These are phyloP conservation scores for human (Homo sapiens) DNA, from an alignment of 2,113 vertebrate species.

Conservation along the genomic window DNA sequence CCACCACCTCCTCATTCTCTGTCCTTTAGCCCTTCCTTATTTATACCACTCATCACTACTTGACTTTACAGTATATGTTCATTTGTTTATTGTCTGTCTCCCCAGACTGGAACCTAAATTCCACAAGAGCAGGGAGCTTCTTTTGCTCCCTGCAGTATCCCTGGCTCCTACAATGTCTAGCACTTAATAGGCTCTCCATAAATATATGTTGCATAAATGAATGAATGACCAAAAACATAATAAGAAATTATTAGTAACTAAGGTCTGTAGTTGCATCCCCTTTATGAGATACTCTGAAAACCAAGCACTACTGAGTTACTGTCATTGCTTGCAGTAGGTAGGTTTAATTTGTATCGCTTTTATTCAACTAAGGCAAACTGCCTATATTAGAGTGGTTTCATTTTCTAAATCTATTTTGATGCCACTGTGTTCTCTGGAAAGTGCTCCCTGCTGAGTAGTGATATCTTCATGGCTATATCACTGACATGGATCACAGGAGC, in stretches of 20 bases:
- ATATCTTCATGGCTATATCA: neutral
- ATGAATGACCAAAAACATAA: conserved; percentile 14
- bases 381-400: conserved; percentile 31
- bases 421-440: neutral
- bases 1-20: neutral
- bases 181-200: neutral
- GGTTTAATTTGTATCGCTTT: neutral
- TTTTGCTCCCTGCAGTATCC: neutral
- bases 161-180: neutral
- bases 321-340: neutral
- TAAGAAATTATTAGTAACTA: conserved; percentile 19
- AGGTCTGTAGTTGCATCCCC: neutral
- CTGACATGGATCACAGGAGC: neutral
- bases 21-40: neutral
- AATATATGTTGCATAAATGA: neutral
- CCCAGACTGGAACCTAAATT: neutral
- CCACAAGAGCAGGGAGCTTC: neutral
- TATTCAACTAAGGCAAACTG: neutral
- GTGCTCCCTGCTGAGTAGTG: neutral
- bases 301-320: neutral
- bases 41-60: neutral
- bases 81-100: neutral
- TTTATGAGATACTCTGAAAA: conserved; percentile 28
- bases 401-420: conserved; percentile 33
- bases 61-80: neutral